Evolutionary conservation across 2,113 vertebrate species (phyloP), one percentile per base, ranked within the genome.

Genomic region (Nerophis ophidion): DNA sequence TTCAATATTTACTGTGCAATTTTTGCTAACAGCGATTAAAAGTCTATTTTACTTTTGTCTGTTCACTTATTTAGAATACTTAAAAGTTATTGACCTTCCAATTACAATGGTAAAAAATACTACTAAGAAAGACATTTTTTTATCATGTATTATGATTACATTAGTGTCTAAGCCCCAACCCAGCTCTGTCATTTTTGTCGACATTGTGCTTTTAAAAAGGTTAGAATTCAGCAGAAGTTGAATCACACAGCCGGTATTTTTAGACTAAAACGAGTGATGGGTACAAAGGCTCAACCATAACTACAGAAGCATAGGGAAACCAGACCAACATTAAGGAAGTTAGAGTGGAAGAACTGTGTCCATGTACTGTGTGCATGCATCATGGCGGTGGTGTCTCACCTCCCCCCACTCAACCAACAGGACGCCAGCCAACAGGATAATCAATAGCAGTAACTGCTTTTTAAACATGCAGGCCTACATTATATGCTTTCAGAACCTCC

Each of bases 391-490:
- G 81, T 60, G 73, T 72, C 76, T 80, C 74, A 74, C 74, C 83
- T 81, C 83, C 81, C 84, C 65, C 62, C 40, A 75, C 70, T 60
- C 52, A 82, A 79, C 74, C 81, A 83, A 78, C 81, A 17, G 81
- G 76, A 76, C 82, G 54, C 56, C 1, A 68, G 77, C 76, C 80
- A 85, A 63, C 13, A 48, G 34, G 42, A 63, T 74, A 76, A 88
- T 89, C 87, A 84, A 89, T 90, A 88, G 45, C 77, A 77, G 70
- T 60, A 60, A 68, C 76, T 65, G 72, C 59, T 63, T 57, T 75
- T 63, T 52, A 60, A 60, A 82, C 69, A 26, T 76, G 55, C 15
- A 38, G 51, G 35, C 59, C 48, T 65, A 16, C 26, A 26, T 55
- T 8, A 11, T 44, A 58, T 17, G 17, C 34, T 68, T 58, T 66